These are phyloP conservation scores for Brachionus rubens DNA, from an alignment of 1,140 invertebrate genomes.

Conservation along the genomic window DNA sequence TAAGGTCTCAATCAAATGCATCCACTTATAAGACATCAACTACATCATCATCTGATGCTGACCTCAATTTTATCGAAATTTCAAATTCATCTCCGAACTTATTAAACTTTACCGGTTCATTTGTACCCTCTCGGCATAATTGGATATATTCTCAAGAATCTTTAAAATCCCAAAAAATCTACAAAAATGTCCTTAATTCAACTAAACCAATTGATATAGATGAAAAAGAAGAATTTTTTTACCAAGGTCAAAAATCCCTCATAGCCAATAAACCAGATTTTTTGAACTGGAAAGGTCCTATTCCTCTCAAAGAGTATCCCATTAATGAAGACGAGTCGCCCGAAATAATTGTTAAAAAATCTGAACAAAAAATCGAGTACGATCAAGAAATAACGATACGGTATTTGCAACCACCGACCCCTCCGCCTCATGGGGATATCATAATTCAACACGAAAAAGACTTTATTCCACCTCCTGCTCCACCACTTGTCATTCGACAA, in stretches of 20 bases:
- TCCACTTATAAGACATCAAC: slow-evolving; percentile 1
- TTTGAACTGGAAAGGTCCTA: background rate
- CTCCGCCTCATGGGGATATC: slow-evolving; percentile 30
- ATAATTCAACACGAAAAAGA: slow-evolving; percentile 31
- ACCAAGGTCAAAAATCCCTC: background rate
- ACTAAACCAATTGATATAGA: background rate
- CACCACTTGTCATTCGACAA: slow-evolving; percentile 44
- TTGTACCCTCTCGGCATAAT: background rate
- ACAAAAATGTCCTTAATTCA: background rate
- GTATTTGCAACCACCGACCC: slow-evolving; percentile 44
- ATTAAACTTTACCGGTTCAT: background rate
- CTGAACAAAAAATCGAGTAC: slow-evolving; percentile 10
- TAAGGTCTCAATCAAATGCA: background rate
- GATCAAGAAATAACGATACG: slow-evolving; percentile 28
- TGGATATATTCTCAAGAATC: background rate
- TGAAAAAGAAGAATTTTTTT: background rate
- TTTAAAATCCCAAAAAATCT: background rate
- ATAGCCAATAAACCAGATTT: slow-evolving; percentile 20
- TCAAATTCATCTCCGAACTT: slow-evolving; percentile 11
- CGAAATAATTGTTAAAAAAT: slow-evolving; percentile 12
- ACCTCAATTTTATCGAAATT: too few species aligned
- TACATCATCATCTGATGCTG: background rate
- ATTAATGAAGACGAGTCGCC: slow-evolving; percentile 46
- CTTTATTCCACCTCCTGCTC: background rate
- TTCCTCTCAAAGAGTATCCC: slow-evolving; percentile 2